Conservation (phyloP, 2,113 vertebrate genomes). For the Pleuronectes platessa region DNA sequence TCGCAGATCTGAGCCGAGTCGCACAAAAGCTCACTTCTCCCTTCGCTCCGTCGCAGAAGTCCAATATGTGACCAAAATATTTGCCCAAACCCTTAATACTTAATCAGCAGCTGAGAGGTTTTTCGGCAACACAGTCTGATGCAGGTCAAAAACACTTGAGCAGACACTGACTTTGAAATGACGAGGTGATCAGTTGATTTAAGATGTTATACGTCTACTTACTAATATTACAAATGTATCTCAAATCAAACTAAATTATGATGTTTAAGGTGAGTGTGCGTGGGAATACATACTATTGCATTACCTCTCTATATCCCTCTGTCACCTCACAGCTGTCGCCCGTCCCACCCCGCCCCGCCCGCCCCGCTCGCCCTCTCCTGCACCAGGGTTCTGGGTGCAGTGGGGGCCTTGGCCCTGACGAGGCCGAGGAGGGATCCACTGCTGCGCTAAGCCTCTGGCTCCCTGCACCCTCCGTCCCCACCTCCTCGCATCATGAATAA, state of each 20-base stretch:
- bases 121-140: conserved; percentile 48
- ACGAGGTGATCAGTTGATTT: not conserved
- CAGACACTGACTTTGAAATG: not conserved
- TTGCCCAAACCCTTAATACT: conserved; percentile 77
- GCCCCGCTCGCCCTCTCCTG: conserved; percentile 52
- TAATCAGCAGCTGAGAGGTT: conserved; percentile 72
- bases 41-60: conserved; percentile 59
- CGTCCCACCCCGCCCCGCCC: conserved; percentile 35
- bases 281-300: conserved; percentile 57
- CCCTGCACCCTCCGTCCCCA: conserved; percentile 70
- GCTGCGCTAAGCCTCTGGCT: conserved; percentile 83
- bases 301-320: conserved; percentile 65
- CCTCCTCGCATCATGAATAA: conserved; percentile 83
- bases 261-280: conserved; percentile 34
- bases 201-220: not conserved
- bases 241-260: conserved; percentile 1
- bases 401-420: conserved; percentile 67
- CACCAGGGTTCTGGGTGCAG: conserved; percentile 70
- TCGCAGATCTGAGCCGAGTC: conserved; percentile 68
- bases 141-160: conserved; percentile 5
- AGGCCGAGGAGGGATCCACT: conserved; percentile 78
- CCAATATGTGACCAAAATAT: conserved; percentile 76
- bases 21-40: conserved; percentile 68
- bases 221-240: not conserved
- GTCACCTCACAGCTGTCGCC: conserved; percentile 74